Percentiles rank a stretch among this genome's conserved stretches.
phyloP scores from a whole-genome alignment of 37 sponge, comb jelly and placozoan genomes.

The Halichondria panicea region DNA sequence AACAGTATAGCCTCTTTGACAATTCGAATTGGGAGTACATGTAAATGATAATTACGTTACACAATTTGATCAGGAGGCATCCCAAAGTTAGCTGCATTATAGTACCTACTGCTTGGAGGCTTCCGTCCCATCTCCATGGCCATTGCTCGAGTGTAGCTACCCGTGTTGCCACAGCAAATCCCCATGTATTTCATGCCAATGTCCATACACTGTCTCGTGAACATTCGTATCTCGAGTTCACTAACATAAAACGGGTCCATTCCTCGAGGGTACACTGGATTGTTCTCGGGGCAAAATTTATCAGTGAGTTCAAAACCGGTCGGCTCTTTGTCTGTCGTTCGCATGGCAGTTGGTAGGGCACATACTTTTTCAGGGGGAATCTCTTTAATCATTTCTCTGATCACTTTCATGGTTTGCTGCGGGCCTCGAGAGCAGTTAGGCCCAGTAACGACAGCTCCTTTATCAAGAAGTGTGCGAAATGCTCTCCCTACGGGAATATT shows the following conservation, averaged over 20 bases:
- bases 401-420: slow-evolving; percentile 22
- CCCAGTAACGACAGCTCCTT: slow-evolving; percentile 38
- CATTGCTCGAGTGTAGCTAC: slow-evolving; percentile 43
- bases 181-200: slow-evolving; percentile 56
- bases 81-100: neutral
- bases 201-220: slow-evolving; percentile 31
- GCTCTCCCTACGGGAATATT: slow-evolving; percentile 27
- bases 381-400: slow-evolving; percentile 27
- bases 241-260: slow-evolving; percentile 43
- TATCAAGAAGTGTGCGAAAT: slow-evolving; percentile 15
- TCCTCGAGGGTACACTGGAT: slow-evolving; percentile 41
- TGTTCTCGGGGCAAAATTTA: slow-evolving; percentile 19
- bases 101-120: slow-evolving; percentile 35
- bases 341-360: slow-evolving; percentile 45
- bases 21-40: too few relatives aligned
- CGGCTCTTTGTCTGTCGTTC: slow-evolving; percentile 40
- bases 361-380: slow-evolving; percentile 36
- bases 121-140: slow-evolving; percentile 39
- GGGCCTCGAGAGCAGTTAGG: slow-evolving; percentile 54
- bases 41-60: too few relatives aligned
- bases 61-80: neutral
- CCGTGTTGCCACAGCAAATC: slow-evolving; percentile 61
- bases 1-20: too few relatives aligned
- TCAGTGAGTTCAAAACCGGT: slow-evolving; percentile 20
- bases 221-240: slow-evolving; percentile 19